A percentile compares a stretch with the other conserved stretches of the same genome.
Evolutionary conservation across 2,113 vertebrate species (phyloP).

Genomic region (Danionella cerebrum): DNA sequence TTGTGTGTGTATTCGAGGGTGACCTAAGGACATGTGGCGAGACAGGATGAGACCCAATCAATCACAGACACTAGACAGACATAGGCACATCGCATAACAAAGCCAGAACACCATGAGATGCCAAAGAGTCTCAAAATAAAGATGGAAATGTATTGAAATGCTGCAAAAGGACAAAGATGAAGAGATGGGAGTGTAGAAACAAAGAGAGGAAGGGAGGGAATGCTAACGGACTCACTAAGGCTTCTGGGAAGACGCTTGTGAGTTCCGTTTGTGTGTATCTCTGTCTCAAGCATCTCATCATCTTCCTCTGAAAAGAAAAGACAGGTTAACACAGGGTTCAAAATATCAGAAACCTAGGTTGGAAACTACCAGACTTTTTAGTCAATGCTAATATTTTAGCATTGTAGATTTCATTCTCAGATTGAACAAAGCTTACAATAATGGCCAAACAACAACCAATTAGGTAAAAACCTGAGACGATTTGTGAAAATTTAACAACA

Average conservation of each 20-base stretch:
- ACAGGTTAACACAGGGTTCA: not conserved
- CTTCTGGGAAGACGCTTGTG: constrained; percentile 32
- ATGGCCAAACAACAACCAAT: too few relatives aligned
- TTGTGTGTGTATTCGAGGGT: constrained; percentile 14
- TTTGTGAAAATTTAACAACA: too few relatives aligned
- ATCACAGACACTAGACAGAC: not conserved
- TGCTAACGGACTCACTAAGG: constrained; percentile 22
- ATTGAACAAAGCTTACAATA: too few relatives aligned
- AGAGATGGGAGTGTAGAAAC: not conserved
- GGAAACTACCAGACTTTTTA: too few relatives aligned
- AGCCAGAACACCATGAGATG: not conserved
- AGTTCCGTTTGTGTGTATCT: constrained; percentile 25
- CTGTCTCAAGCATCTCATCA: constrained; percentile 13
- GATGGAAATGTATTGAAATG: constrained; percentile 25
- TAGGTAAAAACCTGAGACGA: too few relatives aligned
- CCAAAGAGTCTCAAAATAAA: constrained; percentile 33
- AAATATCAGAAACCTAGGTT: not conserved
- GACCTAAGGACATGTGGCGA: constrained; percentile 24
- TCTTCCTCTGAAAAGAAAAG: constrained; percentile 31
- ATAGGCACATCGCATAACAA: constrained; percentile 20
- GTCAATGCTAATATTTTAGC: too few relatives aligned
- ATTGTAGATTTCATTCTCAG: too few relatives aligned
- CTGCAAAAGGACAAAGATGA: not conserved
- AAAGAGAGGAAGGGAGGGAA: constrained; percentile 17
- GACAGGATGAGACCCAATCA: constrained; percentile 23